A percentile compares a stretch with the other conserved stretches of the same genome.
These are phyloP conservation scores for Bungarus multicinctus DNA, from an alignment of 2,113 vertebrate species.

Conservation along the genomic window DNA sequence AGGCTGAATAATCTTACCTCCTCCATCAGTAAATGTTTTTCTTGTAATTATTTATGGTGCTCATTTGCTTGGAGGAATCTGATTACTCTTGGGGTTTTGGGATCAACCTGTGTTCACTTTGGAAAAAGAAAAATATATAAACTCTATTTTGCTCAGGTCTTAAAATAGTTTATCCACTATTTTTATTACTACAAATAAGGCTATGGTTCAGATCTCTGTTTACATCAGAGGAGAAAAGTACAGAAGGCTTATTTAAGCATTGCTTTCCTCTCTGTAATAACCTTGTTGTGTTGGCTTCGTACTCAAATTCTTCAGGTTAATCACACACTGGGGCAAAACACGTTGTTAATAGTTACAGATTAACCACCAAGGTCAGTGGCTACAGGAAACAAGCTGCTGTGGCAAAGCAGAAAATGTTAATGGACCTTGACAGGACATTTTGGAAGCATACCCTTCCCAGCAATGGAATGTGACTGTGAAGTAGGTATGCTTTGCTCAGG, in stretches of 20 bases:
- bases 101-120: not conserved
- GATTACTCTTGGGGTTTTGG: not conserved
- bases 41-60: not conserved
- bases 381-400: conserved; percentile 4
- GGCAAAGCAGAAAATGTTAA: conserved; percentile 27
- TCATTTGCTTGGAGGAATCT: not conserved
- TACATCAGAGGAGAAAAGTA: conserved; percentile 1
- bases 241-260: not conserved
- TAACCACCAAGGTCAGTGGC: conserved; percentile 33
- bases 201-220: not conserved
- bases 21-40: not conserved
- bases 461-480: not conserved
- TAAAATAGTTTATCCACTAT: conserved; percentile 4
- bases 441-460: not conserved
- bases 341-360: conserved; percentile 44
- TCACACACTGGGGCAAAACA: not conserved
- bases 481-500: not conserved
- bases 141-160: not conserved
- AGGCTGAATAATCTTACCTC: not conserved
- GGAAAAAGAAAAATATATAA: not conserved
- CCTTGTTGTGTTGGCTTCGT: conserved; percentile 20
- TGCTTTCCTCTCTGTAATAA: conserved; percentile 11
- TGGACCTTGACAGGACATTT: conserved; percentile 25
- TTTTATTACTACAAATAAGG: not conserved
- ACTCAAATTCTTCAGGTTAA: conserved; percentile 30